Evolutionary conservation across 2,797 vertebrate genomes (phyloP).

Genomic region (Characodon lateralis): DNA sequence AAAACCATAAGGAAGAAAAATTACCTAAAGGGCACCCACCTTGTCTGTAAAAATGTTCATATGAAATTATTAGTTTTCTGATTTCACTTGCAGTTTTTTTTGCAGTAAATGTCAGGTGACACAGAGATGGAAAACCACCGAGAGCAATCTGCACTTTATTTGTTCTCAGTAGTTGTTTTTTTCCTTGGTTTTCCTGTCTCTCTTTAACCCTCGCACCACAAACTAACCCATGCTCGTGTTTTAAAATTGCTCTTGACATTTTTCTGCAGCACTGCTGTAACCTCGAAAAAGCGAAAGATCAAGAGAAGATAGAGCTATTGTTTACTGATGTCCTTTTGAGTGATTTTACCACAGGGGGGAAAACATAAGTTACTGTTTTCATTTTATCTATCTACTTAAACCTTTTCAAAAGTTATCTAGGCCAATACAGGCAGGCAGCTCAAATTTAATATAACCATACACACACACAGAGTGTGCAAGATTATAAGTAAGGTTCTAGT

Average conservation of each 20-base stretch:
- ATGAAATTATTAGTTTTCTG: constrained; percentile 28
- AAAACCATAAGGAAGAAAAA: constrained; percentile 15
- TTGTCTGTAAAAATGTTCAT: constrained; percentile 19
- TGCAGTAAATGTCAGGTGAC: constrained; percentile 60
- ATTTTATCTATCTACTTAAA: constrained; percentile 4
- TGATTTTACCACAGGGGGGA: constrained; percentile 22
- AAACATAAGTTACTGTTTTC: constrained; percentile 8
- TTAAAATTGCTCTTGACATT: constrained; percentile 57
- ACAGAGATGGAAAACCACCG: constrained; percentile 32
- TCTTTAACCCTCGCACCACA: constrained; percentile 47
- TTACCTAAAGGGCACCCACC: constrained; percentile 20
- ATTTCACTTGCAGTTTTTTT: constrained; percentile 30
- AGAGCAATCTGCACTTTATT: constrained; percentile 30
- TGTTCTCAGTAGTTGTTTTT: constrained; percentile 29
- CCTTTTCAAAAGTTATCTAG: background rate
- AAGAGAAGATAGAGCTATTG: constrained; percentile 31
- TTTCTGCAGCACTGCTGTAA: constrained; percentile 45
- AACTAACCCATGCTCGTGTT: constrained; percentile 34
- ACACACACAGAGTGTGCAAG: background rate
- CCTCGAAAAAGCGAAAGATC: constrained; percentile 49
- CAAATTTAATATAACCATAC: background rate
- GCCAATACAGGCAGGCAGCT: background rate
- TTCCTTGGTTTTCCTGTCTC: constrained; percentile 13
- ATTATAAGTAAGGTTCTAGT: background rate
- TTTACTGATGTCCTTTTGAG: constrained; percentile 51